Conservation (phyloP, 2,888 invertebrate species). For the Coleophora deauratella region DNA sequence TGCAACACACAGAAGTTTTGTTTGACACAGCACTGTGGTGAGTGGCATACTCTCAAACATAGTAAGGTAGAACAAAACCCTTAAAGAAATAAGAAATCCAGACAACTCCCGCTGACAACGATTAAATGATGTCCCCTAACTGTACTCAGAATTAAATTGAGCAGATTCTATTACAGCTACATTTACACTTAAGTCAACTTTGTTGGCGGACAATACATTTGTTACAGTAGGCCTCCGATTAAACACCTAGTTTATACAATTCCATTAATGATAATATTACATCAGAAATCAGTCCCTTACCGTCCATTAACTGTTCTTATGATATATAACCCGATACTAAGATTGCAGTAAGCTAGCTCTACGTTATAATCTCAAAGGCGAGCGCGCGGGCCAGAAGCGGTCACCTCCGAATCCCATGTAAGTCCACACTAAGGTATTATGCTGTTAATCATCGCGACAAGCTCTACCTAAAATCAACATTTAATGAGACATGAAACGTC, state of each 20-base stretch:
- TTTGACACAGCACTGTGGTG: too few relatives aligned
- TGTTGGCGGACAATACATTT: constrained; percentile 56
- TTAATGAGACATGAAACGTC: too few relatives aligned
- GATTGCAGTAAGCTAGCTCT: constrained; percentile 60
- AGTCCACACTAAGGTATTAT: too few relatives aligned
- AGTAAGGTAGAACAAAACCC: too few relatives aligned
- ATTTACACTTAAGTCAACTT: constrained; percentile 61
- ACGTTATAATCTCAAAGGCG: constrained; percentile 61
- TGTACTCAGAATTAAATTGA: constrained; percentile 66
- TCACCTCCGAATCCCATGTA: constrained; percentile 1
- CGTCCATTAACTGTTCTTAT: constrained; percentile 58
- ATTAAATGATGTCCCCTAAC: constrained; percentile 45
- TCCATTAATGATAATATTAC: constrained; percentile 64
- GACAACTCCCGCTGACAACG: constrained; percentile 41
- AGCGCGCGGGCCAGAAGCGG: constrained; percentile 6
- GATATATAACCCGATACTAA: constrained; percentile 63
- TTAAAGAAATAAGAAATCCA: constrained; percentile 33
- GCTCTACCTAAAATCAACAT: too few relatives aligned
- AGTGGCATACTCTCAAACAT: constrained; percentile 12
- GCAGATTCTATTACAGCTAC: constrained; percentile 63
- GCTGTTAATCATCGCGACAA: too few relatives aligned
- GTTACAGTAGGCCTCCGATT: constrained; percentile 59
- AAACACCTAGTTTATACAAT: constrained; percentile 62
- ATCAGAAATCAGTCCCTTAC: constrained; percentile 66
- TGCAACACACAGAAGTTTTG: constrained; percentile 7